A percentile compares a stretch with the other conserved stretches of the same genome.
These are phyloP conservation scores for Orchesellides sinensis DNA, from an alignment of 2,888 invertebrate genomes.

Conservation along the genomic window DNA sequence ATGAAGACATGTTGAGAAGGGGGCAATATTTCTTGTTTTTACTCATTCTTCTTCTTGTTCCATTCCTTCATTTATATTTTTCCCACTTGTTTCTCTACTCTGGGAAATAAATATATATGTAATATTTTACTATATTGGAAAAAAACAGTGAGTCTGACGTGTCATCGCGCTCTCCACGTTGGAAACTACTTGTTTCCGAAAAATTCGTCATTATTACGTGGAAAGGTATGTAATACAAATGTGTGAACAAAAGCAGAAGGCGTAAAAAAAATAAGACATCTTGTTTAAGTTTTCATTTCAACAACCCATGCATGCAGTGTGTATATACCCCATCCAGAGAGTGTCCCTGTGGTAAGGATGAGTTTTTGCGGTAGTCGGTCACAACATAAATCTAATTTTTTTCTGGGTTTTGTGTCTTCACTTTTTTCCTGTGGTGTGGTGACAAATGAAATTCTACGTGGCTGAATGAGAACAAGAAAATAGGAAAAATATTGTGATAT, in stretches of 20 bases:
- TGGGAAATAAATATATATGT: conserved; percentile 11
- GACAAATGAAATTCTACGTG: conserved; percentile 56
- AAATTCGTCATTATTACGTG: no score
- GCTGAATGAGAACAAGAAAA: background rate
- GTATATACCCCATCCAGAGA: no score
- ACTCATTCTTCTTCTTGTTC: conserved; percentile 64
- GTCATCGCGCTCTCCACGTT: conserved; percentile 31
- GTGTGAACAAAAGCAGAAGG: conserved; percentile 58
- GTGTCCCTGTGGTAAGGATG: background rate
- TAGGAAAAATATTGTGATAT: no score
- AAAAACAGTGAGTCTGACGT: conserved; percentile 33
- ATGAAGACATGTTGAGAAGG: conserved; percentile 64
- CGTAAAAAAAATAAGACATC: conserved; percentile 7
- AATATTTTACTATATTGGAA: conserved; percentile 59
- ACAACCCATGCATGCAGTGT: no score
- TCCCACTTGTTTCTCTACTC: conserved; percentile 39
- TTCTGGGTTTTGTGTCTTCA: background rate
- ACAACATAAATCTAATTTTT: conserved; percentile 51
- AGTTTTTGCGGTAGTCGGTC: conserved; percentile 43
- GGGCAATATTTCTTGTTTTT: conserved; percentile 60
- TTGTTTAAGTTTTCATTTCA: background rate
- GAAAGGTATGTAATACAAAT: no score
- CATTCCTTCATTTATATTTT: conserved; percentile 54
- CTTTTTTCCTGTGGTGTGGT: conserved; percentile 11
- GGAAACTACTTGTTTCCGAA: no score